A percentile compares a stretch with the other conserved stretches of the same genome.
These are phyloP conservation scores for Okapia johnstoni DNA, from an alignment of 2,113 vertebrate species.

Conservation along the genomic window DNA sequence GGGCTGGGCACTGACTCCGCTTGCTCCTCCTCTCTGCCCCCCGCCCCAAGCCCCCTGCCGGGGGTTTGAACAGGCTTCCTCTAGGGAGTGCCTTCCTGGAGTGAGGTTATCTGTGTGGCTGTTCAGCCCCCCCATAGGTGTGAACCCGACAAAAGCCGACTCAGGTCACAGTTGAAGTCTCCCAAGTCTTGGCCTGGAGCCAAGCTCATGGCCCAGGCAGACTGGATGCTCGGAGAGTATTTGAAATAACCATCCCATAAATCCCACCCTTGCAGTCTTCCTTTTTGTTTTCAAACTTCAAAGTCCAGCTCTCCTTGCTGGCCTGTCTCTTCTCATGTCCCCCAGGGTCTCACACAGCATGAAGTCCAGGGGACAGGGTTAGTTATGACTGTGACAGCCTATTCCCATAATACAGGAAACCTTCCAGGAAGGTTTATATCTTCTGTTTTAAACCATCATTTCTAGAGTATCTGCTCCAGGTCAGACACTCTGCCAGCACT, in stretches of 20 bases:
- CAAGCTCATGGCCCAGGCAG: background rate
- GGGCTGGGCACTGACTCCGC: too few species aligned
- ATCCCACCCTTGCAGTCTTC: background rate
- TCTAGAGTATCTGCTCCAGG: background rate
- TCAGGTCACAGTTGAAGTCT: background rate
- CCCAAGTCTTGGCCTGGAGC: background rate
- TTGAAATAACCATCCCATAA: background rate
- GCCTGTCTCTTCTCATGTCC: background rate
- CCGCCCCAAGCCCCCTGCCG: rapidly evolving
- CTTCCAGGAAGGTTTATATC: background rate
- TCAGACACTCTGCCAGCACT: background rate
- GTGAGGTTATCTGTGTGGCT: background rate
- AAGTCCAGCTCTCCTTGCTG: background rate
- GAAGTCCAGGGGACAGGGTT: background rate
- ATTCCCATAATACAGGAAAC: background rate
- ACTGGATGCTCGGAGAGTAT: background rate
- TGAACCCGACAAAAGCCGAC: background rate
- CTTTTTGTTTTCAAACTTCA: background rate
- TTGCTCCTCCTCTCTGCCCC: background rate
- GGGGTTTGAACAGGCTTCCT: background rate
- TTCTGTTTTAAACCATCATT: background rate
- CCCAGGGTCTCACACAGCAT: background rate
- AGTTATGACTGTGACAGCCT: background rate
- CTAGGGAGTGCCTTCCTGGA: background rate
- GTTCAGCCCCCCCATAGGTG: background rate